These are phyloP conservation scores for Morelia viridis DNA, from an alignment of 2,797 vertebrate genomes.

Conservation along the genomic window DNA sequence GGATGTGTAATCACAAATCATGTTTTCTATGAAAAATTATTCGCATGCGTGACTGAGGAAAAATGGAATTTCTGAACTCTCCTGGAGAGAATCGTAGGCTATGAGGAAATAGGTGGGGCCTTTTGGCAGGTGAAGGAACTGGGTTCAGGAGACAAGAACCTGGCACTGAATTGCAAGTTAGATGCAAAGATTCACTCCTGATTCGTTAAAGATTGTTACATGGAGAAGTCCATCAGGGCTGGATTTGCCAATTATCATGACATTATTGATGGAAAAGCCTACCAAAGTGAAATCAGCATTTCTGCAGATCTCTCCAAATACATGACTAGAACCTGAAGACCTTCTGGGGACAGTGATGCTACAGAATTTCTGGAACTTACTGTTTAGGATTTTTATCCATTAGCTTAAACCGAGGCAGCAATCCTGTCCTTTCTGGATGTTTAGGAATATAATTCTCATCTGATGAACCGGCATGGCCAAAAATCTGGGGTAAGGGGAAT, in stretches of 20 bases:
- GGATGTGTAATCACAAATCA: background rate
- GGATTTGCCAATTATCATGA: background rate
- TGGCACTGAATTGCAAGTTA: background rate
- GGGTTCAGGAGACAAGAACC: background rate
- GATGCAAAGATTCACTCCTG: background rate
- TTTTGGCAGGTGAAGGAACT: background rate
- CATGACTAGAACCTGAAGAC: background rate
- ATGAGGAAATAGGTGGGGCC: background rate
- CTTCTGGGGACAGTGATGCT: background rate
- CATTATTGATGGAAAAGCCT: background rate
- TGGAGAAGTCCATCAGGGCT: background rate
- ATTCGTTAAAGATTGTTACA: background rate
- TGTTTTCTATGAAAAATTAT: background rate
- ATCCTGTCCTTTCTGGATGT: background rate
- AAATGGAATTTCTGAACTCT: background rate
- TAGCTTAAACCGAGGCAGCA: background rate
- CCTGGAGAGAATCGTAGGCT: background rate
- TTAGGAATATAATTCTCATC: background rate
- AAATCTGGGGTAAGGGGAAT: background rate
- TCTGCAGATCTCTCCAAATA: background rate
- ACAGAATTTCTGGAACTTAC: background rate
- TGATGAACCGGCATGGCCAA: background rate
- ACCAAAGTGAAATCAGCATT: background rate
- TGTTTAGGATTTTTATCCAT: background rate
- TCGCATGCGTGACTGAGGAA: background rate